Conservation (phyloP, 2,797 vertebrate genomes). For the Pseudochromis fuscus region DNA sequence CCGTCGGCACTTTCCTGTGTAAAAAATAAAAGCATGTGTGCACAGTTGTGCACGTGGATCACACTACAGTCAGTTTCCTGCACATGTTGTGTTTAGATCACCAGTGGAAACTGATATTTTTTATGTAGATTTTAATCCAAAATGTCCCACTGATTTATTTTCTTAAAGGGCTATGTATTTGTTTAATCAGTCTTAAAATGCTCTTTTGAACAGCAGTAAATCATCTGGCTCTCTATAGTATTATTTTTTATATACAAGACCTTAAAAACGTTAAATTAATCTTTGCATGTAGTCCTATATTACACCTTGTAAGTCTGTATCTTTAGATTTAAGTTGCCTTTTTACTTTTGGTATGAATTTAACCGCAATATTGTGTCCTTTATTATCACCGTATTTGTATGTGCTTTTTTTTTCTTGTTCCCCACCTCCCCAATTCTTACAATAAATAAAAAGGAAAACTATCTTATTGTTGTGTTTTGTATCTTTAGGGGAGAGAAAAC, state of each 20-base stretch:
- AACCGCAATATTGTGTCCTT: slow-evolving; percentile 80
- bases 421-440: slow-evolving; percentile 70
- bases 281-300: slow-evolving; percentile 86
- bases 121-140: slow-evolving; percentile 44
- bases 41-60: slow-evolving; percentile 62
- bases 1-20: slow-evolving; percentile 75
- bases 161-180: slow-evolving; percentile 73
- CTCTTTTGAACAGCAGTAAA: slow-evolving; percentile 67
- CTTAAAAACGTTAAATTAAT: slow-evolving; percentile 81
- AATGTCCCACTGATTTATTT: slow-evolving; percentile 50
- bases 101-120: slow-evolving; percentile 48
- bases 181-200: slow-evolving; percentile 79
- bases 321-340: slow-evolving; percentile 77
- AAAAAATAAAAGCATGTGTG: slow-evolving; percentile 73
- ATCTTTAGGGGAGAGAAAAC: no score
- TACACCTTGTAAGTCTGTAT: slow-evolving; percentile 77
- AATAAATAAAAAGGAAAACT: slow-evolving; percentile 79
- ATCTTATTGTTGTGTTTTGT: slow-evolving; percentile 4
- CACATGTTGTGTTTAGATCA: slow-evolving; percentile 37
- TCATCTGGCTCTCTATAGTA: slow-evolving; percentile 79
- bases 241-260: slow-evolving; percentile 84
- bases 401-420: slow-evolving; percentile 72
- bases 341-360: slow-evolving; percentile 78
- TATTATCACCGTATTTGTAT: slow-evolving; percentile 82
- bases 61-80: slow-evolving; percentile 80